These are phyloP conservation scores for Lasioglossum leucozonium DNA, from an alignment of 2,888 invertebrate genomes.

Conservation along the genomic window DNA sequence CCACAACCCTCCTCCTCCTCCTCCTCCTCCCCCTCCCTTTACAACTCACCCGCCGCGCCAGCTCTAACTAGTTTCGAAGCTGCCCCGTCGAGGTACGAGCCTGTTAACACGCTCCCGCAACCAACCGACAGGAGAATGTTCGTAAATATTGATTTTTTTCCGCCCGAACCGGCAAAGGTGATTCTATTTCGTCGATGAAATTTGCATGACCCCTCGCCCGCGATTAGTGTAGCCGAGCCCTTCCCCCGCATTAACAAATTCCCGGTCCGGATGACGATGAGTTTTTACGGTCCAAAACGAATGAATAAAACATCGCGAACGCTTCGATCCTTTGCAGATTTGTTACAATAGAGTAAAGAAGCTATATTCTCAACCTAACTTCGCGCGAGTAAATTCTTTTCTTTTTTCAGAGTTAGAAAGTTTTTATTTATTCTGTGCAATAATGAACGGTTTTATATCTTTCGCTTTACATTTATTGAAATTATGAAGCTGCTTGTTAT, in stretches of 20 bases:
- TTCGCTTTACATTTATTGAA: too few species aligned
- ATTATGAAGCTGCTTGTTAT: too few species aligned
- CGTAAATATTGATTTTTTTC: constrained; percentile 2
- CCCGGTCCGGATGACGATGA: background rate
- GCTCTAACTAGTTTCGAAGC: constrained; percentile 23
- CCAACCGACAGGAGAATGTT: background rate
- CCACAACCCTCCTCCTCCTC: background rate
- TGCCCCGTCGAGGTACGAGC: background rate
- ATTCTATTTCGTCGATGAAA: constrained; percentile 1
- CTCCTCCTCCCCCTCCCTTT: background rate
- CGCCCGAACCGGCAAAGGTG: background rate
- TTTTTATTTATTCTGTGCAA: too few species aligned
- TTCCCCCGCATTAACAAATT: background rate
- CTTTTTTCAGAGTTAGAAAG: too few species aligned
- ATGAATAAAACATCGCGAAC: background rate
- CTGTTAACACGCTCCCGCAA: background rate
- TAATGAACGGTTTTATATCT: too few species aligned
- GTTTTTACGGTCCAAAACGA: background rate
- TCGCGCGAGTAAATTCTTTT: too few species aligned
- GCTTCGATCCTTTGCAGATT: background rate
- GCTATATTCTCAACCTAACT: too few species aligned
- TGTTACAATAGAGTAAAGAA: too few species aligned
- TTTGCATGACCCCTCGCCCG: background rate
- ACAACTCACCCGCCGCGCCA: too few species aligned
- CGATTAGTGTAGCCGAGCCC: background rate